Evolutionary conservation across 1,140 invertebrate genomes (phyloP).

Genomic region (Venturia canescens): DNA sequence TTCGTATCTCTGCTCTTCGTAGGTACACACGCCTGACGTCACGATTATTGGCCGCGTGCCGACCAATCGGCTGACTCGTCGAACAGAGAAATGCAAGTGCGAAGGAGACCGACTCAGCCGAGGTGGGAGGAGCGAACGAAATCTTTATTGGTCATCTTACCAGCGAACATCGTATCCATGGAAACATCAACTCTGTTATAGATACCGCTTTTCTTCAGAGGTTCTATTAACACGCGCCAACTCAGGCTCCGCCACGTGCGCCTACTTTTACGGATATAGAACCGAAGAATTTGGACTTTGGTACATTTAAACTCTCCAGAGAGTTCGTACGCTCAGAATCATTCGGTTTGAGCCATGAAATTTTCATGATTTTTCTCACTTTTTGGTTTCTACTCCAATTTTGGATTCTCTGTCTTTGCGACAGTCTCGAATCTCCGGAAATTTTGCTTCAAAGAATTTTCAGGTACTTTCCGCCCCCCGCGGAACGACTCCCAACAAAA

Average conservation of each 20-base stretch:
- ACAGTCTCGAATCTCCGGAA: too few species aligned
- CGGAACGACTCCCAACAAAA: too few species aligned
- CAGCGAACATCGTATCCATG: constrained; percentile 69
- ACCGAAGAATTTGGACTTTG: not conserved
- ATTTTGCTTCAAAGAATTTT: too few species aligned
- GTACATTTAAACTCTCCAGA: not conserved
- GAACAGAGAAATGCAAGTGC: constrained; percentile 27
- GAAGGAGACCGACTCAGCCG: constrained; percentile 48
- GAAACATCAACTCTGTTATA: constrained; percentile 55
- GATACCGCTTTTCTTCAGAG: not conserved
- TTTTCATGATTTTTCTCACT: too few species aligned
- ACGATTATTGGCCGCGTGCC: constrained; percentile 48
- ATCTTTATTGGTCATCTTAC: constrained; percentile 66
- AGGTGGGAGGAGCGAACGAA: constrained; percentile 63
- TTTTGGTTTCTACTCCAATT: too few species aligned
- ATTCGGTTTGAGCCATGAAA: too few species aligned
- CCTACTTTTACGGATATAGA: not conserved
- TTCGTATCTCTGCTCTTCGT: not conserved
- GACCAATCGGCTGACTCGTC: constrained; percentile 41
- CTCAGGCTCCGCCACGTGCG: not conserved
- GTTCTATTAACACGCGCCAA: constrained; percentile 4
- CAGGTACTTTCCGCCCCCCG: too few species aligned
- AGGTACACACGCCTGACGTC: constrained; percentile 37
- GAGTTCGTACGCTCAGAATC: too few species aligned
- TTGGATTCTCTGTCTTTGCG: too few species aligned